These are phyloP conservation scores for Megalops atlanticus DNA, from an alignment of 2,113 vertebrate genomes.

Conservation along the genomic window DNA sequence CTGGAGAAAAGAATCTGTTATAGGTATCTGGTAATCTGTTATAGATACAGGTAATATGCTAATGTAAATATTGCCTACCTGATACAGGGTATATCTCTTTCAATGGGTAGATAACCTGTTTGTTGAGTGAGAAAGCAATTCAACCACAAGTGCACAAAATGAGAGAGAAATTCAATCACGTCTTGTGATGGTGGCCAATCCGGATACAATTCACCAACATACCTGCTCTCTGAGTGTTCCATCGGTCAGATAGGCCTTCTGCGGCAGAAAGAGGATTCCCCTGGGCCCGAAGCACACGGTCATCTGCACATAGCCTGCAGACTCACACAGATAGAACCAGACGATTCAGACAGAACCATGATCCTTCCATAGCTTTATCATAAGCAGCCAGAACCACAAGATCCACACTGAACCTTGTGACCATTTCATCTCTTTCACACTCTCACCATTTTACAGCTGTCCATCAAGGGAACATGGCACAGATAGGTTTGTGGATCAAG, in stretches of 20 bases:
- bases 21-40: no score
- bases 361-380: neutral
- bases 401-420: no score
- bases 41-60: no score
- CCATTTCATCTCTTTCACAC: no score
- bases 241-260: conserved; percentile 91
- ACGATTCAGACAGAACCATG: neutral
- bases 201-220: neutral
- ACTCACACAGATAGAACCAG: neutral
- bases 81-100: conserved; percentile 90
- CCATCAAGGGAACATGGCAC: no score
- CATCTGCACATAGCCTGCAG: conserved; percentile 83
- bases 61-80: conserved; percentile 67
- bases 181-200: neutral
- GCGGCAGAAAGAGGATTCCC: conserved; percentile 90
- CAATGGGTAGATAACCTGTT: conserved; percentile 92
- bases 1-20: no score
- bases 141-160: neutral
- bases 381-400: no score
- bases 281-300: conserved; percentile 87
- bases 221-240: conserved; percentile 95
- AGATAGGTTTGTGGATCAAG: no score
- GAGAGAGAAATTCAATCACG: no score
- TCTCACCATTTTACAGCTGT: no score
- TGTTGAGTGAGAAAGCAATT: conserved; percentile 54